Percentiles rank a stretch among this genome's conserved stretches.
Evolutionary conservation across 2,113 vertebrate genomes (phyloP).

Genomic region (Fregata magnificens): DNA sequence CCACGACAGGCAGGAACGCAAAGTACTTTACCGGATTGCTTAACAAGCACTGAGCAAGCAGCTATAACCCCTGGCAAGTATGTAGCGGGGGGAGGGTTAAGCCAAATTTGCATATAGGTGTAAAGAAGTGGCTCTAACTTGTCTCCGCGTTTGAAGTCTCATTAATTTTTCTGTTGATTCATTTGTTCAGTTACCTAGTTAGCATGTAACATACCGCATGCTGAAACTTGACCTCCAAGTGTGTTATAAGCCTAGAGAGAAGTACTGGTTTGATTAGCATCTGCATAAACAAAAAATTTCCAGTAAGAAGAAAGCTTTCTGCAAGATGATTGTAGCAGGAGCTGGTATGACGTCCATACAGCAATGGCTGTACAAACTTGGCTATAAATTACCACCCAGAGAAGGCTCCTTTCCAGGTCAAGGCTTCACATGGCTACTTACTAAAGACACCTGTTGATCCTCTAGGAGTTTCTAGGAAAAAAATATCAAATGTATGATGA

Average conservation of each 20-base stretch:
- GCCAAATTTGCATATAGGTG: neutral
- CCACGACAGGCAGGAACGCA: neutral
- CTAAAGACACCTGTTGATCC: neutral
- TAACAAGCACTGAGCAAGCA: neutral
- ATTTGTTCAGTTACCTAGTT: neutral
- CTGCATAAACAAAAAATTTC: neutral
- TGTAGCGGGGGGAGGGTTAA: rapidly evolving
- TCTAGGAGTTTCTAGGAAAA: neutral
- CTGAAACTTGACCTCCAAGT: neutral
- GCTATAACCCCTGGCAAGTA: neutral
- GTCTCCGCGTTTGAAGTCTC: conserved; percentile 1
- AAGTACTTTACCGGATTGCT: neutral
- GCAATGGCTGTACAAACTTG: neutral
- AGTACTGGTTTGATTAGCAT: neutral
- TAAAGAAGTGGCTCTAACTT: conserved; percentile 26
- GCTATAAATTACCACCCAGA: neutral
- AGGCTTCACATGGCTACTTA: neutral
- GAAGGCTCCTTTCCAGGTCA: neutral
- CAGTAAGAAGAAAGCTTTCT: conserved; percentile 14
- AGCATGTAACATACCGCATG: neutral
- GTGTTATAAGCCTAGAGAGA: neutral
- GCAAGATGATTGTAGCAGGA: neutral
- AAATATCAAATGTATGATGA: neutral
- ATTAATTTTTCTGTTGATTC: conserved; percentile 39
- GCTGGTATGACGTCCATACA: neutral